Evolutionary conservation across 2,888 invertebrate genomes (phyloP).

Genomic region (Achlya flavicornis): DNA sequence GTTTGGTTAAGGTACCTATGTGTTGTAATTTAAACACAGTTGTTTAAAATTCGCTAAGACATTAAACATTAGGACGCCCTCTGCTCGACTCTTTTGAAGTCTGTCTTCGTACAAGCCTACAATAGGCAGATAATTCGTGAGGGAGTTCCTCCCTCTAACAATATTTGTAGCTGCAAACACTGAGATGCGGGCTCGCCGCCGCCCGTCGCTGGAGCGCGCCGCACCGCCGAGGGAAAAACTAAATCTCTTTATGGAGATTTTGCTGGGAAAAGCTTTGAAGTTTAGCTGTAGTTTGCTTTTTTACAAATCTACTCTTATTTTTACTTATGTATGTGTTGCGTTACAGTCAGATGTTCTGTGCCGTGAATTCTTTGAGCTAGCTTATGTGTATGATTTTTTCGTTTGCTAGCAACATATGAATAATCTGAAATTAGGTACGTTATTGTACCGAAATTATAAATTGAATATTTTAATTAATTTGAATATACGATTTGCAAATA

Average conservation of each 20-base stretch:
- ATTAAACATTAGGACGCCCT: background rate
- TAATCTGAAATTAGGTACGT: too few species aligned
- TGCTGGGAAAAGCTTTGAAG: constrained; percentile 18
- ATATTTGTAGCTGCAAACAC: constrained; percentile 57
- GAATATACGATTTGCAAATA: too few species aligned
- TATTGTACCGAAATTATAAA: too few species aligned
- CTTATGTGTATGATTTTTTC: too few species aligned
- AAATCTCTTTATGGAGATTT: constrained; percentile 39
- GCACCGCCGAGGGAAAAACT: constrained; percentile 35
- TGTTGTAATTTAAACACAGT: background rate
- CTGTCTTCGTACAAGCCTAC: background rate
- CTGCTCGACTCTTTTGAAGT: background rate
- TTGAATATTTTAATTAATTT: too few species aligned
- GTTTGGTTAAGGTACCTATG: too few species aligned
- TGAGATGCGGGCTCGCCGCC: constrained; percentile 56
- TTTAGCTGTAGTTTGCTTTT: background rate
- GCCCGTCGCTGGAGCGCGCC: background rate
- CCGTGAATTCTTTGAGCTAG: too few species aligned
- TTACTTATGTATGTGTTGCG: too few species aligned
- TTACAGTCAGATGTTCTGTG: too few species aligned
- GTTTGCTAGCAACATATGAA: too few species aligned
- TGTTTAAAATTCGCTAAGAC: background rate
- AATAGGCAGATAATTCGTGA: constrained; percentile 21
- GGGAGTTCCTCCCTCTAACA: constrained; percentile 33
- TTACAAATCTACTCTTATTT: too few species aligned